These are phyloP conservation scores for Suricata suricatta DNA, from an alignment of 2,113 vertebrate species.

Conservation along the genomic window DNA sequence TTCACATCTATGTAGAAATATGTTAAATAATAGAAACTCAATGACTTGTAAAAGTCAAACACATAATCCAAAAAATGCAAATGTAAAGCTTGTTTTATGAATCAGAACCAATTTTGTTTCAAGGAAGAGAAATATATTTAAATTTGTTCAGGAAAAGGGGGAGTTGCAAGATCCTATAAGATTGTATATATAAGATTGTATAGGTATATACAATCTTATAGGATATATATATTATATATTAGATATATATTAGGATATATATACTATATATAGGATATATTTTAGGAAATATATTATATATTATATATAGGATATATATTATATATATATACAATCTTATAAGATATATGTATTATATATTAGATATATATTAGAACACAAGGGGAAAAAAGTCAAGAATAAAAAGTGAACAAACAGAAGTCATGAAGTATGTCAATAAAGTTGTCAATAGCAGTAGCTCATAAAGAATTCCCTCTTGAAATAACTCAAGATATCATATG, in stretches of 20 bases:
- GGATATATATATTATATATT: too few relatives aligned
- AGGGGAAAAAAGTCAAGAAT: neutral
- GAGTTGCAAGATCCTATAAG: neutral
- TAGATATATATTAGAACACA: neutral
- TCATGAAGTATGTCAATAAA: neutral
- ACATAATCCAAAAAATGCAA: neutral
- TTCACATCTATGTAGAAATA: neutral
- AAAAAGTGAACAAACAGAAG: neutral
- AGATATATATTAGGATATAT: too few relatives aligned
- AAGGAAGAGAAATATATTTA: neutral
- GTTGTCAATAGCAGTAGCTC: neutral
- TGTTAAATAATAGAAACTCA: neutral
- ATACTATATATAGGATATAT: too few relatives aligned
- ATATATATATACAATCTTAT: too few relatives aligned
- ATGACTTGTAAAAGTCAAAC: neutral
- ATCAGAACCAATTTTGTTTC: neutral
- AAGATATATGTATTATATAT: too few relatives aligned
- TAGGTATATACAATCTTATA: too few relatives aligned
- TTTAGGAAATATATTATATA: too few relatives aligned
- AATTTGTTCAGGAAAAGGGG: neutral
- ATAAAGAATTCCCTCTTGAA: neutral
- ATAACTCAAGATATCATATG: neutral
- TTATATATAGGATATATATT: too few relatives aligned
- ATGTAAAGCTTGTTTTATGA: neutral
- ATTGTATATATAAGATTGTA: neutral